phyloP scores from a whole-genome alignment of 2,113 vertebrate genomes.

The Heptranchias perlo region DNA sequence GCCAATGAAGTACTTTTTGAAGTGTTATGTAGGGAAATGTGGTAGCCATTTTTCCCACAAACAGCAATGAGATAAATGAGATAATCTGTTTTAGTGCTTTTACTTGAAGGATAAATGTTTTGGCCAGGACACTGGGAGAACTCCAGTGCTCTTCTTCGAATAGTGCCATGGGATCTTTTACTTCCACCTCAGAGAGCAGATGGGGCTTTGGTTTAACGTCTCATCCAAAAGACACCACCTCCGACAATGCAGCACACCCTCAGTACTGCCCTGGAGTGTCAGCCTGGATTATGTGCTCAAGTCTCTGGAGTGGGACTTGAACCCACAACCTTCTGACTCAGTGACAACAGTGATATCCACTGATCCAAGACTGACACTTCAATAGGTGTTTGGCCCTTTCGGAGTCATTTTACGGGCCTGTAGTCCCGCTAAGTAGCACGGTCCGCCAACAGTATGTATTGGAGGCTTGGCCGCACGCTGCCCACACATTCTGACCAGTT shows the following conservation, averaged over 20 bases:
- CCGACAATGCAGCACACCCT: no score
- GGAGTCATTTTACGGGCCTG: background rate
- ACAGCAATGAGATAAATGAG: background rate
- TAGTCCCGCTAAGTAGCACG: background rate
- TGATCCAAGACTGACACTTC: no score
- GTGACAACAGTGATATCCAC: no score
- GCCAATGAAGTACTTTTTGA: background rate
- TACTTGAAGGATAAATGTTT: background rate
- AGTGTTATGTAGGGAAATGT: background rate
- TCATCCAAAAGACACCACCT: background rate
- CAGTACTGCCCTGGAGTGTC: no score
- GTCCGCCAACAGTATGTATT: no score
- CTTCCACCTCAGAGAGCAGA: background rate
- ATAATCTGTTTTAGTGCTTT: background rate
- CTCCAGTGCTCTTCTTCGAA: background rate
- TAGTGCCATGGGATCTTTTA: background rate
- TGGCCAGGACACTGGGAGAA: background rate
- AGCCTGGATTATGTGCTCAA: no score
- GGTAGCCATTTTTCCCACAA: background rate
- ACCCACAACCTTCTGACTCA: no score
- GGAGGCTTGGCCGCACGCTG: background rate
- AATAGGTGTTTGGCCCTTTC: no score
- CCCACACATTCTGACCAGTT: background rate
- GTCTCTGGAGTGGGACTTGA: no score
- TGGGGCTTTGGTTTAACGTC: background rate